These are phyloP conservation scores for Catharus bicknelli DNA, from an alignment of 2,113 vertebrate genomes.

Conservation along the genomic window DNA sequence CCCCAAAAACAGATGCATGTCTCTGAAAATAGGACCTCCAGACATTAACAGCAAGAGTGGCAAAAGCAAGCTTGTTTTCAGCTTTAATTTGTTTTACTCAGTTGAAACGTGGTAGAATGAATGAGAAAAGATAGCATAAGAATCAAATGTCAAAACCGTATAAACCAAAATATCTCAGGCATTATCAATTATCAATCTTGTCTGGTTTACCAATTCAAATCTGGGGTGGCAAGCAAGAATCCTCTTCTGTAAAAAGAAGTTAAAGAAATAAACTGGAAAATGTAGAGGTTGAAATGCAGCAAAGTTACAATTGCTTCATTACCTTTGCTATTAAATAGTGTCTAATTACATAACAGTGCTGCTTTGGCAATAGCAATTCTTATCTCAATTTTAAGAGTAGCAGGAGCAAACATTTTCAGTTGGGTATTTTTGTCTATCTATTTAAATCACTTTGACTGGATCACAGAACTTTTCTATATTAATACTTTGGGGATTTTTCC, in stretches of 20 bases:
- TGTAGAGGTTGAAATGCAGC: neutral
- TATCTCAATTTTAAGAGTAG: neutral
- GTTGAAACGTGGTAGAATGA: neutral
- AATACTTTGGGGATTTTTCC: neutral
- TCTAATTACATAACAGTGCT: neutral
- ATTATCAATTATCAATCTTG: neutral
- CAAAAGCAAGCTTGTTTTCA: neutral
- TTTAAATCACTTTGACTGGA: constrained; percentile 11
- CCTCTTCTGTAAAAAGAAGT: neutral
- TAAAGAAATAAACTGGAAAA: neutral
- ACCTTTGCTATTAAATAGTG: neutral
- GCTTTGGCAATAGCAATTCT: neutral
- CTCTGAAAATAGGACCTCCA: neutral
- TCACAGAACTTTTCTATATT: constrained; percentile 14
- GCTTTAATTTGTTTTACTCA: constrained; percentile 2
- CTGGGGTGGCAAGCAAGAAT: neutral
- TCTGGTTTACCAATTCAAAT: neutral
- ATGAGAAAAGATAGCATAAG: neutral
- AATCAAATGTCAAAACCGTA: neutral
- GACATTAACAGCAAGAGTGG: neutral
- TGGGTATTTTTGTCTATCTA: neutral
- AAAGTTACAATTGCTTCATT: neutral
- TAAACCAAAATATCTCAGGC: neutral
- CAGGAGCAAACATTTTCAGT: neutral
- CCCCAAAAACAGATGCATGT: neutral